Evolutionary conservation across 2,797 vertebrate species (phyloP), one percentile per base, ranked within the genome.

Genomic region (Gallinago nigripennis): DNA sequence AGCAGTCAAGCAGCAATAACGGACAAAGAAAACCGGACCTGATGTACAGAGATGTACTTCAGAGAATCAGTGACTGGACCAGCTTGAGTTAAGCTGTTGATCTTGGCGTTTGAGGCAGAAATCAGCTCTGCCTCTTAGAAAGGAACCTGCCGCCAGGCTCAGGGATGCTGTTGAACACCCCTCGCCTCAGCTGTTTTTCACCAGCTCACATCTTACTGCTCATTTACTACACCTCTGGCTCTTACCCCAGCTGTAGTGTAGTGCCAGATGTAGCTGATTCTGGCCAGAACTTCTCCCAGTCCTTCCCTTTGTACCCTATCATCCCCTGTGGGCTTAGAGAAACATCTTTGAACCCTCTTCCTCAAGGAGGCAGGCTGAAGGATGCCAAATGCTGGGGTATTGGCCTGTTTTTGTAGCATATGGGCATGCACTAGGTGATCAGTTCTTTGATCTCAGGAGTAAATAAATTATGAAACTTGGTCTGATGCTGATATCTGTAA

Each of bases 321-420:
- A 3, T 27, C 31, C 30, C 17, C 17, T 2, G 8, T 16, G 60
- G 46, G 2, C 12, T 35, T 6, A 21, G 0, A 48, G 73, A 13
- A 28, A 1, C 33, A 3, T 1, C 66, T 37, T 8, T 12, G 37
- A 21, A 8, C 48, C 14, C 0, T 8, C 50, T 5, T 17, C 3
- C 31, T 54, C 21, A 6, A 28, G 70, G 65, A 0, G 45, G 50
- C 21, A 10, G 56, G 3, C 1, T 18, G 17, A 53, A 54, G 28
- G 51, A 4, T 13, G 17, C 69, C 58, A 28, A 2, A 8, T 6
- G 68, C 28, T 41, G 1, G 35, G 53, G 25, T 14, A 2, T 5
- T 37, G 83, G 31, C 48, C 56, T 33, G 2, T 1, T 18, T 25
- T 14, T 57, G 31, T 5, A 16, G 31, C 1, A 8, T 17, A 21